Evolutionary conservation across 2,797 vertebrate genomes (phyloP).

Genomic region (Acipenser ruthenus): DNA sequence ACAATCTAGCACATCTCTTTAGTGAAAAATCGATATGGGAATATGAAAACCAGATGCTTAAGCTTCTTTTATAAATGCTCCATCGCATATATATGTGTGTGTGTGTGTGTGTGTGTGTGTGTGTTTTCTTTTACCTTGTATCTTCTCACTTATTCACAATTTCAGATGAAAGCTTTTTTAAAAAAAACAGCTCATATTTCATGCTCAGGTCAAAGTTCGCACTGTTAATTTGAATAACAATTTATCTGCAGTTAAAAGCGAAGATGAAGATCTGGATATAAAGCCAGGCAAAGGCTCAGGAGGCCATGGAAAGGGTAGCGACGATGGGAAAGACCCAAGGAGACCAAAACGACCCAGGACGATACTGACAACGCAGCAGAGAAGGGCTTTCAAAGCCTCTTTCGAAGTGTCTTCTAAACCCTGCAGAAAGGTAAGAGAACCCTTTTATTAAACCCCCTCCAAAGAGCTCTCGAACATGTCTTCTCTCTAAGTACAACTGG

Average conservation of each 20-base stretch:
- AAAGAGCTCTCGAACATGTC: too few relatives aligned
- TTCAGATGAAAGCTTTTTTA: too few relatives aligned
- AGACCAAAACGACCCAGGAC: conserved; percentile 92
- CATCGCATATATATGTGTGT: conserved; percentile 23
- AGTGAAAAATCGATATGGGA: conserved; percentile 63
- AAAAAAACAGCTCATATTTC: not conserved
- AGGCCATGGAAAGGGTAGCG: conserved; percentile 78
- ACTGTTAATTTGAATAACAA: not conserved
- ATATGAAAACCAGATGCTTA: conserved; percentile 66
- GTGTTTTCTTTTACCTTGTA: not conserved
- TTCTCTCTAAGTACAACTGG: too few relatives aligned
- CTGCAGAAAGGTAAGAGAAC: conserved; percentile 80
- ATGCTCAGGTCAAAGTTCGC: not conserved
- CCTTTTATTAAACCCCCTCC: too few relatives aligned
- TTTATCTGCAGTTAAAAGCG: conserved; percentile 83
- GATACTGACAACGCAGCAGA: conserved; percentile 94
- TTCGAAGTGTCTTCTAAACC: conserved; percentile 98
- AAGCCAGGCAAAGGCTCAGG: conserved; percentile 89
- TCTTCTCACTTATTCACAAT: too few relatives aligned
- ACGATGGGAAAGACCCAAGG: conserved; percentile 89
- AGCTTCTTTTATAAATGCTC: conserved; percentile 51
- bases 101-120: conserved; percentile 39
- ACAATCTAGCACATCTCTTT: conserved; percentile 46
- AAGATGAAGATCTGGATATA: conserved; percentile 88
- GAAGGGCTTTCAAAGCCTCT: conserved; percentile 95